A percentile compares a stretch with the other conserved stretches of the same genome.
Conservation (phyloP, 2,113 vertebrate species). For the Acrocephalus kingi region DNA sequence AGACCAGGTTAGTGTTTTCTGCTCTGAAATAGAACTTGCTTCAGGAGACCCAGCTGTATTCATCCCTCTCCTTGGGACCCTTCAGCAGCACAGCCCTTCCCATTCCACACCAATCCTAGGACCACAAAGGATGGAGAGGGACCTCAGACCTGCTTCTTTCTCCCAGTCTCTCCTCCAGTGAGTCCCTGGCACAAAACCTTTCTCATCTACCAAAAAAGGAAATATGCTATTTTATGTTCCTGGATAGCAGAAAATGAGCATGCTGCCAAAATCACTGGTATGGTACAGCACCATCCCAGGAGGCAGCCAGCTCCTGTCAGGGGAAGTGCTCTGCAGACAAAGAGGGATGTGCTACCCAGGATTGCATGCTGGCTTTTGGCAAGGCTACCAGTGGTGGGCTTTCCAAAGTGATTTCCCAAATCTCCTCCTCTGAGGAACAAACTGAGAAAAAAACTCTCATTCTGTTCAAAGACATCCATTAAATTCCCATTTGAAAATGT, state of each 20-base stretch:
- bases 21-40: not conserved
- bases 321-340: not conserved
- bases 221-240: not conserved
- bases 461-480: not conserved
- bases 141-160: not conserved
- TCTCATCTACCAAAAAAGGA: not conserved
- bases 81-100: not conserved
- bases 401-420: not conserved
- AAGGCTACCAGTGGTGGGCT: accelerated
- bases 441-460: not conserved
- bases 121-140: not conserved
- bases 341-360: not conserved
- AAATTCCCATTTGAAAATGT: not conserved
- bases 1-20: not conserved
- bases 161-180: accelerated
- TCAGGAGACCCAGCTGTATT: not conserved
- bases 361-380: not conserved
- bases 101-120: not conserved
- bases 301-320: not conserved
- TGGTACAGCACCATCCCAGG: not conserved
- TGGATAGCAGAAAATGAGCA: not conserved
- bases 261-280: accelerated
- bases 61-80: not conserved
- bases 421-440: not conserved
- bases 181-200: not conserved